Conservation (phyloP, 2,888 invertebrate genomes). For the Eumerus sabulonum region DNA sequence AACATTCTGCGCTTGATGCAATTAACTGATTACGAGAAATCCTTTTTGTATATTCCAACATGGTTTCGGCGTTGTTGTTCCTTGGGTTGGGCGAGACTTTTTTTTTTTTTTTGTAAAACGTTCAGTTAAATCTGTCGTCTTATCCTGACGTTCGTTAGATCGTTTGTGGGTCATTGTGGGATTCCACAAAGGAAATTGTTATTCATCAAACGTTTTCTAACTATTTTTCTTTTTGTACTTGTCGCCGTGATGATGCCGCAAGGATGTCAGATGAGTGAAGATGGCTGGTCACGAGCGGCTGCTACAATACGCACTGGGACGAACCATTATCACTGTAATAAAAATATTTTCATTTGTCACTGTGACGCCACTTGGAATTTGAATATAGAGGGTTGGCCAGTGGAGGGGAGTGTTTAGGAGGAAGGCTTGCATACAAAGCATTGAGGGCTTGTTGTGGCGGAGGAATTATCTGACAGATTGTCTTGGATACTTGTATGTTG, state of each 20-base stretch:
- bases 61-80: conserved; percentile 29
- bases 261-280: background rate
- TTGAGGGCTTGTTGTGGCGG: conserved; percentile 22
- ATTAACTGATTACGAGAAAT: conserved; percentile 68
- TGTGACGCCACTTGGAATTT: conserved; percentile 65
- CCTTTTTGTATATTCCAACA: conserved; percentile 59
- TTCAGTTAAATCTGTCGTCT: too few relatives aligned
- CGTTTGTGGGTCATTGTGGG: conserved; percentile 64
- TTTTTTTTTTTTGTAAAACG: too few relatives aligned
- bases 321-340: conserved; percentile 65
- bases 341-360: conserved; percentile 69
- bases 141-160: conserved; percentile 4
- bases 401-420: background rate
- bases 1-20: conserved; percentile 61
- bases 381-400: conserved; percentile 47
- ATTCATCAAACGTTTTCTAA: conserved; percentile 67
- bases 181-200: conserved; percentile 56
- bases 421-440: conserved; percentile 32
- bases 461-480: conserved; percentile 55
- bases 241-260: conserved; percentile 21
- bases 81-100: too few relatives aligned
- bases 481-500: conserved; percentile 11
- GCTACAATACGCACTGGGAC: conserved; percentile 50
- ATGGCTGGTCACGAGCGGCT: conserved; percentile 8
- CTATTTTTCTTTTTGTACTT: conserved; percentile 64